Base-by-base conservation (phyloP, 2,888 invertebrate species). In the Sclerodermus sp. region DNA sequence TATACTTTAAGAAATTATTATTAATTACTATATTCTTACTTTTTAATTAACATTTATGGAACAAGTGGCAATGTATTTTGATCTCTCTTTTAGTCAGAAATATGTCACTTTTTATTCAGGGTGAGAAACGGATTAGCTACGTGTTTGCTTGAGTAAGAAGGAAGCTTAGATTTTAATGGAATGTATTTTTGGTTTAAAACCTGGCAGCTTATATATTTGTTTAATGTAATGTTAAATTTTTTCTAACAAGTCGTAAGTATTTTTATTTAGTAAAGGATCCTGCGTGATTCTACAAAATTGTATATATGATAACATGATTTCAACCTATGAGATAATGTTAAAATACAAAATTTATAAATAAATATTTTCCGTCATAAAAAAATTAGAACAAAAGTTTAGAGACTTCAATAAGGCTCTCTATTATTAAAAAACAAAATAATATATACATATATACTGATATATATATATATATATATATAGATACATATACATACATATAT, bases 61-160 rank as follows among this genome's bases (percentile, higher is more conserved):
- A 77, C 79, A 82, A 80, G 84, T 84, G 84, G 84, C 85, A 85
- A 84, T 84, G 84, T 84, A 77, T 77, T 85, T 85, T 85, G 85
- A 85, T 85, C 85, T 85, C 85, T 85, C 82, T 84, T 83, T 85
- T 85, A 85, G 85, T 85, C 85, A 85, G 84, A 84, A 84, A 83
- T 84, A 80, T 82, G 82, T 74, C 71, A 61, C 74, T 74, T 74
- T 73, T 72, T 68, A 70, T 72, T 70, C 70, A 69, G 66, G 70
- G 64, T 71, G 71, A 71, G 67, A 72, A 67, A 57, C 64, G 60
- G 62, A 67, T 66, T 71, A 64, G 60, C 61, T 68, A 61, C 64
- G 64, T 59, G 64, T 59, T 63, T 59, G 62, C 66, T 65, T 65
- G 64, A 63, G 67, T 61, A 67, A 69, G 64, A 63, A 63, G 66